Conservation (phyloP, 2,797 vertebrate species). For the Parambassis ranga region DNA sequence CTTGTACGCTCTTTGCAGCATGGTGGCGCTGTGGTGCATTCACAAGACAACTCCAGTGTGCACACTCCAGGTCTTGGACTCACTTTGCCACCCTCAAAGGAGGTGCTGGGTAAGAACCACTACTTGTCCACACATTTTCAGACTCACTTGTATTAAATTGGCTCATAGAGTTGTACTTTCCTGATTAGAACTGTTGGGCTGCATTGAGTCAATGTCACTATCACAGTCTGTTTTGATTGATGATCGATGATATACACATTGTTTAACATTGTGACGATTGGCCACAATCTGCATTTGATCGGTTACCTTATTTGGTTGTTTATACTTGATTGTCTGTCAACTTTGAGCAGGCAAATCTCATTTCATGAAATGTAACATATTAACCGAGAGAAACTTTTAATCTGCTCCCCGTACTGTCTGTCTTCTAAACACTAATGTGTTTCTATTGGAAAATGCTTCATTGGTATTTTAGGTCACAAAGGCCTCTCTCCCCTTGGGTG, state of each 20-base stretch:
- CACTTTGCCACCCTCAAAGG: constrained; percentile 83
- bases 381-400: no score
- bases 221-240: no score
- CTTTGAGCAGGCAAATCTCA: no score
- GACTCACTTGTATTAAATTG: background rate
- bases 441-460: background rate
- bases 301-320: no score
- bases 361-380: no score
- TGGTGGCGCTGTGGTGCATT: constrained; percentile 62
- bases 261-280: no score
- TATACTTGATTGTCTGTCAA: no score
- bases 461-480: constrained; percentile 12
- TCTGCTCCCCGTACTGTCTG: background rate
- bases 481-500: background rate
- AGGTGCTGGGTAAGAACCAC: constrained; percentile 85
- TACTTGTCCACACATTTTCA: background rate
- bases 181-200: no score
- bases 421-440: background rate
- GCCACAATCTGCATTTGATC: no score
- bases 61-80: constrained; percentile 68
- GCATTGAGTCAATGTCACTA: background rate
- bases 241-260: no score
- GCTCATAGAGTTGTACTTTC: no score
- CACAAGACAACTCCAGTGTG: constrained; percentile 31
- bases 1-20: constrained; percentile 82